Conservation (phyloP, 1,140 invertebrate genomes). For the Aphidius gifuensis region DNA sequence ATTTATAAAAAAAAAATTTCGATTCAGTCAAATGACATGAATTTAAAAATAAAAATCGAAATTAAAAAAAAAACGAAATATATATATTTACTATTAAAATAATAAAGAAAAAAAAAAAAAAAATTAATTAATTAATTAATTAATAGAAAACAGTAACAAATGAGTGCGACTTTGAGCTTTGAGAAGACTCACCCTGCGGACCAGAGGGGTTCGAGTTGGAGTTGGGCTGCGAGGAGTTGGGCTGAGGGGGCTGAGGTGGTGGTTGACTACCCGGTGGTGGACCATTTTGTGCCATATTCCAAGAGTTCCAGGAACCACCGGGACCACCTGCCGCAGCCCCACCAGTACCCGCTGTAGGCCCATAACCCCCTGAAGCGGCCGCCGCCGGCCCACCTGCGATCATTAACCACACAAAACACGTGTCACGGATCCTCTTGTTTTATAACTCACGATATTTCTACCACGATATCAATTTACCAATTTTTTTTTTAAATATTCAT, state of each 20-base stretch:
- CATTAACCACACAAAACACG: slow-evolving; percentile 54
- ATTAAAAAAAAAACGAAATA: slow-evolving; percentile 2
- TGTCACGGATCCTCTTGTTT: slow-evolving; percentile 42
- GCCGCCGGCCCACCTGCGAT: slow-evolving; percentile 55
- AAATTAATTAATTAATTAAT: slow-evolving; percentile 3
- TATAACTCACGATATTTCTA: no score
- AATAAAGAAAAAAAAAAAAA: slow-evolving; percentile 14
- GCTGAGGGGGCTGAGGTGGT: slow-evolving; percentile 55
- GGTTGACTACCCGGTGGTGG: slow-evolving; percentile 55
- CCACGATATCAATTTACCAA: slow-evolving; percentile 18
- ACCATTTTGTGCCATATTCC: slow-evolving; percentile 61
- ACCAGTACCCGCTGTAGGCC: slow-evolving; percentile 54
- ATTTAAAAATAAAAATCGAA: not conserved
- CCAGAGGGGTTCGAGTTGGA: slow-evolving; percentile 57
- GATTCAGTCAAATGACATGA: not conserved
- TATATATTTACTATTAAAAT: not conserved
- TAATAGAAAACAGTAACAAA: not conserved
- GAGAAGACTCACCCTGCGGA: slow-evolving; percentile 55
- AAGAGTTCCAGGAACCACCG: slow-evolving; percentile 59
- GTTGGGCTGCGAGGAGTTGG: slow-evolving; percentile 56
- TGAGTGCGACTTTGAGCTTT: slow-evolving; percentile 40
- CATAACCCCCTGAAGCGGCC: slow-evolving; percentile 55
- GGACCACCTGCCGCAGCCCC: slow-evolving; percentile 57
- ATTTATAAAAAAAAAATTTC: no score
- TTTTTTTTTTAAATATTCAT: slow-evolving; percentile 28